Evolutionary conservation across 2,888 invertebrate species (phyloP).

Genomic region (Oligia strigilis): DNA sequence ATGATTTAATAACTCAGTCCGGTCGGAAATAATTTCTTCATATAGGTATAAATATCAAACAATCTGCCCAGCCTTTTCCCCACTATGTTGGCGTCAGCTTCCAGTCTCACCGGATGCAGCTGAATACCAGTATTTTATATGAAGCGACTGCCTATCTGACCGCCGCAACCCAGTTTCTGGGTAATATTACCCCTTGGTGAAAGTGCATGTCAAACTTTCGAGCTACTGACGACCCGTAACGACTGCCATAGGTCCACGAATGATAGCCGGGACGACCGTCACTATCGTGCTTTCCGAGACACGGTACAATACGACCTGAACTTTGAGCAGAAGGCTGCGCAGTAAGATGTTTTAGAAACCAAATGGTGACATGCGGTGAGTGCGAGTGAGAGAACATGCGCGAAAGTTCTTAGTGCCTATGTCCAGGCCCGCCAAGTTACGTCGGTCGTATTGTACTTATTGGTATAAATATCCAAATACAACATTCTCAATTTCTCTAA

Average conservation of each 20-base stretch:
- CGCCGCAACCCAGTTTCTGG: not conserved
- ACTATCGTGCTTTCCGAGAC: not conserved
- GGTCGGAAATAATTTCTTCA: not conserved
- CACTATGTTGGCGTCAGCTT: not conserved
- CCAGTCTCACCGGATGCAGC: not conserved
- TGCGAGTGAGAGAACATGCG: too few species aligned
- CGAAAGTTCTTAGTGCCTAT: too few species aligned
- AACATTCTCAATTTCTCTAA: conserved; percentile 27
- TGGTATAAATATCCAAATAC: not conserved
- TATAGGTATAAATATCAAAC: not conserved
- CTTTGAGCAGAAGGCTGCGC: too few species aligned
- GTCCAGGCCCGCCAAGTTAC: too few species aligned
- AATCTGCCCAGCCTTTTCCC: not conserved
- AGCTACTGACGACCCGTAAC: not conserved
- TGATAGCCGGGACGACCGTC: not conserved
- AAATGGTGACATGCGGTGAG: too few species aligned
- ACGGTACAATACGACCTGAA: too few species aligned
- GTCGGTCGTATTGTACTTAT: too few species aligned
- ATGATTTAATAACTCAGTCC: not conserved
- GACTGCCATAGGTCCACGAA: not conserved
- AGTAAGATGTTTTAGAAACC: too few species aligned
- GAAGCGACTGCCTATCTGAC: not conserved
- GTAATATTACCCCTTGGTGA: not conserved
- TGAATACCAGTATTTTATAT: not conserved
- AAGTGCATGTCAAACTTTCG: not conserved